These are phyloP conservation scores for Drosophila ezoana DNA, from an alignment of 2,888 invertebrate genomes.

Conservation along the genomic window DNA sequence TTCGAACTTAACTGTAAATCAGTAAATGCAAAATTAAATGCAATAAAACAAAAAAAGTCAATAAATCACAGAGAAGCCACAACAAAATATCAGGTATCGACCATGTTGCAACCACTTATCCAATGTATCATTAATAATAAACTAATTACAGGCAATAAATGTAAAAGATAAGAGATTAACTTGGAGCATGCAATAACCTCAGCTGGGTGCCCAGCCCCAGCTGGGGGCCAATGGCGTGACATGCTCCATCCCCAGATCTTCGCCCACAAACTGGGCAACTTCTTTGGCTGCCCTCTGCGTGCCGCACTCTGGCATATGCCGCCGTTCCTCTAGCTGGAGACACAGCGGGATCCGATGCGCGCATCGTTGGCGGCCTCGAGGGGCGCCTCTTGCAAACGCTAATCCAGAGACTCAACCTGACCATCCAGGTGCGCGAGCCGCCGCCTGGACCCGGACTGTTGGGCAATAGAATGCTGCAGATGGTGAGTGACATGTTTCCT, in stretches of 20 bases:
- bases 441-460: conserved; percentile 15
- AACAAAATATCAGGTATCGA: not conserved
- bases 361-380: conserved; percentile 62
- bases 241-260: conserved; percentile 56
- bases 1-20: conserved; percentile 8
- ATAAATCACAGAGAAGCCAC: not conserved
- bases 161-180: conserved; percentile 2
- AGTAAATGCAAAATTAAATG: not conserved
- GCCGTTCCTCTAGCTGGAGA: conserved; percentile 51
- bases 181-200: not conserved
- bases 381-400: conserved; percentile 60
- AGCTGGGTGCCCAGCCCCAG: not conserved
- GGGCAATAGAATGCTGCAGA: conserved; percentile 42
- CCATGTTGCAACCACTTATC: not conserved
- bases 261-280: conserved; percentile 67
- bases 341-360: not conserved
- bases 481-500: conserved; percentile 53
- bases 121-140: conserved; percentile 12
- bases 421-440: conserved; percentile 29
- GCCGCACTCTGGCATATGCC: conserved; percentile 53
- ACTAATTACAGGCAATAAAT: conserved; percentile 5
- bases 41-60: not conserved
- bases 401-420: conserved; percentile 63
- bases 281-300: conserved; percentile 67
- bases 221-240: not conserved